Evolutionary conservation across 2,797 vertebrate genomes (phyloP), one percentile per base, ranked within the genome.

Genomic region (Lepilemur septentrionalis): DNA sequence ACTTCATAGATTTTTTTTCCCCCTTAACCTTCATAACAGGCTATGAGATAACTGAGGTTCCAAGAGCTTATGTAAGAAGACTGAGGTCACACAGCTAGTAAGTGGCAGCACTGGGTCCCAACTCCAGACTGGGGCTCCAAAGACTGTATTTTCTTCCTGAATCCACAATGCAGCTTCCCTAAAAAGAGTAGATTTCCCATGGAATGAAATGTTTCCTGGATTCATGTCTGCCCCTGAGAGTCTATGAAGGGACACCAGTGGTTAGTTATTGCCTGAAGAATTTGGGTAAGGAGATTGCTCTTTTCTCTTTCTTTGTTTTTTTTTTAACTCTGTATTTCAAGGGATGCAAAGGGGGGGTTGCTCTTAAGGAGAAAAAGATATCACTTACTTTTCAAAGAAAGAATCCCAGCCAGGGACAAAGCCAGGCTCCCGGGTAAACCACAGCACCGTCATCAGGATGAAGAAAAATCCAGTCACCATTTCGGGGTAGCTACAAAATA

Each of bases 401-500:
- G 99, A 99, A 11, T 99, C 99, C 99, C 99, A 99, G 48, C 99
- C 99, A 1, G 99, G 99, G 41, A 99, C 99, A 89, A 99, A 99
- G 55, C 99, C 99, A 0, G 99, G 99, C 97, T 99, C 99, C 96
- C 99, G 99, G 88, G 99, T 99, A 98, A 99, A 99, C 99, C 99
- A 99, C 97, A 99, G 99, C 96, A 99, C 97, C 1, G 99, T 99
- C 99, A 99, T 99, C 96, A 99, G 98, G 97, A 99, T 98, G 98
- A 99, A 99, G 98, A 99, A 99, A 95, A 99, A 98, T 14, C 99
- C 99, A 0, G 99, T 99, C 97, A 99, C 99, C 98, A 99, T 99
- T 97, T 99, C 99, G 1, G 99, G 99, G 96, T 99, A 99, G 97
- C 99, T 99, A 95, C 14, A 95, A 94, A 96, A n/a, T 32, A 89